Base-by-base conservation (phyloP, 1,140 invertebrate species). In the Leptinotarsa undecemlineata region DNA sequence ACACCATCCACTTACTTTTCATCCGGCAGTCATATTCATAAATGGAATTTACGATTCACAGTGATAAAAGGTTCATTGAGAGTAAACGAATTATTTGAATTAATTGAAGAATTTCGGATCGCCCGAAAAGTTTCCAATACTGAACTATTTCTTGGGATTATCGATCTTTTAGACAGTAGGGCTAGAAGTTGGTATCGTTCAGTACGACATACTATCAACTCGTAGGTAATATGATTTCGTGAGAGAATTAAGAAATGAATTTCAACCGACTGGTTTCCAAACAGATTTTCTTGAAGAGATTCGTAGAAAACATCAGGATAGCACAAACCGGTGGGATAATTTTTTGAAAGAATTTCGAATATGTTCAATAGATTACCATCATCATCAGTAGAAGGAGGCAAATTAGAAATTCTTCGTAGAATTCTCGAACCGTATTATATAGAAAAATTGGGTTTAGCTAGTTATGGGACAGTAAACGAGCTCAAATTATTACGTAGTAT, bases 241-340 rank as follows among this genome's bases (percentile, higher is more conserved):
- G n/a, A 4, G 0, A 13, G n/a, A 74, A 3, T 64, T 83, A 17
- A 78, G 66, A 66, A 3, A 60, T 19, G 80, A 83, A 74, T 83
- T 83, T 72, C 60, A 48, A 67, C 72, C 73, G 21, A 0, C 63
- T 17, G 79, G 79, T 48, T 82, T 78, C 48, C 80, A 82, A 63
- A 81, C 80, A 26, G 67, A 81, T 14, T 57, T 83, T 3, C 15
- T 76, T 4, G 26, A 77, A 4, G 81, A 83, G 76, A 82, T 82
- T 57, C 60, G 79, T 15, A 68, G 73, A n/a, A 51, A 81, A 4
- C 77, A 79, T 14, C 81, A 83, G 82, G 82, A 0, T 74, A 80
- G 67, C n/a, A 51, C 0, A 79, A 83, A 66, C 80, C 78, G 68
- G 81, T 83, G 1, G 74, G 66, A 0, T 71, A 82, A 48, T 83